A percentile compares a stretch with the other conserved stretches of the same genome.
phyloP scores from a whole-genome alignment of 2,888 invertebrate species.

The Chirona hameri region DNA sequence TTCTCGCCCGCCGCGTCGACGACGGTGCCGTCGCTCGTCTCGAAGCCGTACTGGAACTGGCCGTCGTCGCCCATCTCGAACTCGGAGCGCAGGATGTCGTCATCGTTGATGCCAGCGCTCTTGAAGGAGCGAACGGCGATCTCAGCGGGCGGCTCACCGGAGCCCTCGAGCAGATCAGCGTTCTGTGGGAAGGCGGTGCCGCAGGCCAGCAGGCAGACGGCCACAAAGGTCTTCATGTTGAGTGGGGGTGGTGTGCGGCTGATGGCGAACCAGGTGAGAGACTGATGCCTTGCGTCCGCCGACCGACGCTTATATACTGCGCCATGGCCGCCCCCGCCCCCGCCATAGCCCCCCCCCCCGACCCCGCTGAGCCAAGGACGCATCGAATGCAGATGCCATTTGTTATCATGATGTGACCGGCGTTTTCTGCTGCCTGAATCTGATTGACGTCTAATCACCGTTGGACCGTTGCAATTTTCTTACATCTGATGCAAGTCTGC shows the following conservation, averaged over 20 bases:
- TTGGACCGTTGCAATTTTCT: no score
- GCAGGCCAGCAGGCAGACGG: conserved; percentile 6
- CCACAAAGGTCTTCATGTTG: background rate
- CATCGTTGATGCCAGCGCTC: no score
- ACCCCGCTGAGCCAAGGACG: no score
- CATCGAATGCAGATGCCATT: no score
- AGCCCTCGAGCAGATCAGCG: background rate
- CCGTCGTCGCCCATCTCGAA: background rate
- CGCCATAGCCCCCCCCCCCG: background rate
- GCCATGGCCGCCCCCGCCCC: background rate
- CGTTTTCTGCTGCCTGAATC: no score
- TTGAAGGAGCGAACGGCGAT: no score
- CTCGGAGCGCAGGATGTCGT: background rate
- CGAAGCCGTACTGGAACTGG: conserved; percentile 26
- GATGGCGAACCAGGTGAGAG: background rate
- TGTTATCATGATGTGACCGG: no score
- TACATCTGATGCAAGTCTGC: no score
- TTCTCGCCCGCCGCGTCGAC: conserved; percentile 13
- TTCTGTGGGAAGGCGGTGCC: conserved; percentile 12
- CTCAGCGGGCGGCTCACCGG: background rate
- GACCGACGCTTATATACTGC: background rate
- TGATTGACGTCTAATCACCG: no score
- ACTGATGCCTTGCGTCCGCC: background rate
- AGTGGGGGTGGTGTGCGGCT: background rate
- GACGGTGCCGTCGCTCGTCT: background rate